Evolutionary conservation across 2,113 vertebrate species (phyloP).

Genomic region (Lontra canadensis): DNA sequence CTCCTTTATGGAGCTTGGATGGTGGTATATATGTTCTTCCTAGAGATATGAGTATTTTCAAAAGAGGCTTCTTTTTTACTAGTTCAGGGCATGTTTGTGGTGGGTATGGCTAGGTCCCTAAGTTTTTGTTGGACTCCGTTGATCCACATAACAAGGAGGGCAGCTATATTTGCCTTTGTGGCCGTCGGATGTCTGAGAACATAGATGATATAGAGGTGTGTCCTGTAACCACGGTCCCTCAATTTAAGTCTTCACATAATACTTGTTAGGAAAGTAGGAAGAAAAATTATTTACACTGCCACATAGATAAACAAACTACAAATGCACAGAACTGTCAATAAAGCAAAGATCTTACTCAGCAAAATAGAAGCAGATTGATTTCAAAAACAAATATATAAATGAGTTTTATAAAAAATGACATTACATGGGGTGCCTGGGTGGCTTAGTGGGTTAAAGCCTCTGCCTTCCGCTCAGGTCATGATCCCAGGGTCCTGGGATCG

Average conservation of each 20-base stretch:
- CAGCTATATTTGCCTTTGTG: constrained; percentile 9
- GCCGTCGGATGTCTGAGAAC: background rate
- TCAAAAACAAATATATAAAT: background rate
- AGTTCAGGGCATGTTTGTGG: background rate
- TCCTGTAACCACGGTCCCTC: background rate
- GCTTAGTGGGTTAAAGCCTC: too few species aligned
- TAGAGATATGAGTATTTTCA: constrained; percentile 14
- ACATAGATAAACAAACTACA: background rate
- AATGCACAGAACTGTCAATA: background rate
- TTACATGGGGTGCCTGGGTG: background rate
- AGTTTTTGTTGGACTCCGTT: background rate
- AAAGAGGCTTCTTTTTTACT: constrained; percentile 5
- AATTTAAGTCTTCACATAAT: background rate
- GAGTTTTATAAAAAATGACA: background rate
- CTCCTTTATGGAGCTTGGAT: background rate
- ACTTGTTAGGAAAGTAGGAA: background rate
- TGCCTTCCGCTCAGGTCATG: too few species aligned
- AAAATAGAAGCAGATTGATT: background rate
- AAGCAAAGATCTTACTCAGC: background rate
- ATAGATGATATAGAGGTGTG: background rate
- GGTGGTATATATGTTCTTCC: background rate
- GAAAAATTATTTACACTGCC: background rate
- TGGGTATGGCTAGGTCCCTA: background rate
- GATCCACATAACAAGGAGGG: background rate
- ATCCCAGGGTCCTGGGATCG: too few species aligned